A percentile compares a stretch with the other conserved stretches of the same genome.
phyloP scores from a whole-genome alignment of 2,113 vertebrate species.

The Phylloscopus whistleri region DNA sequence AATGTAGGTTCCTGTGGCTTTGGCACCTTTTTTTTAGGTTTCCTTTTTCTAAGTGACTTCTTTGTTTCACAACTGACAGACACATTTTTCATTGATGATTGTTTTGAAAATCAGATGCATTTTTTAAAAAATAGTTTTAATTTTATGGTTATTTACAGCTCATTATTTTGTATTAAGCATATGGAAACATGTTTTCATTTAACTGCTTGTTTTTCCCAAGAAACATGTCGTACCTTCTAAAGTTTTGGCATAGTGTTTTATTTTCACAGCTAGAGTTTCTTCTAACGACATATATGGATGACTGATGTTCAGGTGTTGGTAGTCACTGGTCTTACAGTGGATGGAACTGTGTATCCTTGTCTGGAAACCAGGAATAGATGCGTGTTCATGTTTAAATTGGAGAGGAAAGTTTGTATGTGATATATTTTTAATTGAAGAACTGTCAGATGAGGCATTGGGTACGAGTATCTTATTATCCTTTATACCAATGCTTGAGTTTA shows the following conservation, averaged over 20 bases:
- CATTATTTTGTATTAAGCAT: not conserved
- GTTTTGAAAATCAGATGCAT: not conserved
- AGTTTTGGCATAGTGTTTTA: not conserved
- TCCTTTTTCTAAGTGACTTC: not conserved
- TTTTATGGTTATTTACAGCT: not conserved
- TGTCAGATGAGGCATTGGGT: not conserved
- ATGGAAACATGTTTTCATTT: constrained; percentile 7
- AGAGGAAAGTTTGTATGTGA: not conserved
- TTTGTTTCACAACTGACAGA: not conserved
- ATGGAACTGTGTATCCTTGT: not conserved
- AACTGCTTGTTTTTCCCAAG: not conserved
- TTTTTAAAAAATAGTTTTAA: not conserved
- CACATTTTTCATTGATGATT: not conserved
- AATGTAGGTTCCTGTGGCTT: not conserved
- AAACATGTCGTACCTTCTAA: not conserved
- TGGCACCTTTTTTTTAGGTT: not conserved
- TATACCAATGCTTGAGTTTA: not conserved
- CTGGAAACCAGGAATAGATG: not conserved
- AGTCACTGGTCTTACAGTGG: not conserved
- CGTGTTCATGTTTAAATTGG: not conserved
- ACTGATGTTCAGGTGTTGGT: not conserved
- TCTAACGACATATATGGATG: not conserved
- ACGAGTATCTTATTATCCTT: not conserved
- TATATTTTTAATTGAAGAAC: not conserved
- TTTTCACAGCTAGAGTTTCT: not conserved